Base-by-base conservation (phyloP, 30 jellyfish, hydroid and myxozoan genomes). In the Rhopilema esculentum region DNA sequence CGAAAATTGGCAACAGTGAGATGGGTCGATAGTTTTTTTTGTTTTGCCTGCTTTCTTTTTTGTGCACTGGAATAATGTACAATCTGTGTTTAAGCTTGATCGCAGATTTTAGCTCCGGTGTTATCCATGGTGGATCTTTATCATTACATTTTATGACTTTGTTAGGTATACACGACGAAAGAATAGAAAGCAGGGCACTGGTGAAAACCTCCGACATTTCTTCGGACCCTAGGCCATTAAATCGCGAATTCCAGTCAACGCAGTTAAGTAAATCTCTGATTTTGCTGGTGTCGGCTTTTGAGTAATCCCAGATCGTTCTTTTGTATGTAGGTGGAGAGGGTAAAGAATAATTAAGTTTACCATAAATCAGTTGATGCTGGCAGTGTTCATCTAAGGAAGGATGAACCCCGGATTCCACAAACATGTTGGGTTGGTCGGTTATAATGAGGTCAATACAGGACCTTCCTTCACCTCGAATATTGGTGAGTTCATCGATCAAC, bases 261-360 rank as follows among this genome's bases (percentile, higher is more conserved):
- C 84, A 23, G 40, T 30, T 73, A 18, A 73, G 16, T 30, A 7
- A 9, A 33, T 73, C 21, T 16, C 69, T 15, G n/a, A 73, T 6
- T 73, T 8, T 27, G 19, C 21, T 73, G 61, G 12, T 27, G 31
- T 40, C 73, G 12, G 49, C 73, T 74, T 74, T 74, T 8, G 85
- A 8, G 21, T 74, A 74, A 50, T 74, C 91, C 91, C 91, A 82
- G n/a, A 82, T 30, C 9, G 84, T 82, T 28, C 91, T 66, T 27
- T 69, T 82, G 61, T 82, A 82, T 4, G 91, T 84, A 21, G 83
- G 91, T 65, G 91, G 91, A 68, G 85, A 64, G 8, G 89, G 89
- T 16, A 61, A 26, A 20, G 89, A 79, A 27, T 57, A 29, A 64
- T 79, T 79, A 66, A 73, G 21, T 29, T 17, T 32, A 51, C 69